Evolutionary conservation across 2,888 invertebrate genomes (phyloP), one percentile per base, ranked within the genome.

Genomic region (Neoaliturus tenellus): DNA sequence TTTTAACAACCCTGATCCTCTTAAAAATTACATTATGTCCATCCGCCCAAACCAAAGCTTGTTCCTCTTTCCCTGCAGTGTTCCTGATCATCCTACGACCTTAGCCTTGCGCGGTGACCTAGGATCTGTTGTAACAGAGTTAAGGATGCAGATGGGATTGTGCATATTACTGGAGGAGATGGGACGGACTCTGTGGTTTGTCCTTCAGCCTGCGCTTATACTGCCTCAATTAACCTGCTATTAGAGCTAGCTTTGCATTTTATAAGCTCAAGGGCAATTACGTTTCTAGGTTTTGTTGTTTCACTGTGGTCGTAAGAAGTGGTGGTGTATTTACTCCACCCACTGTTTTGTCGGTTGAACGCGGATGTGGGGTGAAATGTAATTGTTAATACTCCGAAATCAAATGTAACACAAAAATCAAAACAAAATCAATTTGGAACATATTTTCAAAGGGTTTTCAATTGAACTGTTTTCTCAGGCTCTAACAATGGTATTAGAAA

Each of bases 201-300:
- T 25, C 62, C 62, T 62, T 62, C 62, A 62, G 31, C 28, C 62
- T 14, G 31, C 31, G 31, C 31, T 28, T 28, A 55, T 55, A 62
- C 62, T 31, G 62, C 62, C 62, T 62, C 62, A 62, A 62, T 62
- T 62, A 62, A 31, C 62, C 28, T 55, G 23, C 14, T 62, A 62
- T 62, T 62, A 62, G 62, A 62, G 28, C 14, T 62, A 62, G 8
- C 28, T 55, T 55, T 62, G 62, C 62, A 62, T 62, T 62, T 62
- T 62, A 62, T 28, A 62, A 62, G 62, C 62, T 62, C 62, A 62
- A 62, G 62, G 62, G 8, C 62, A 62, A 62, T 62, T 62, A 62
- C 62, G 4, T 1, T 62, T 62, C 28, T 62, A 62, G 62, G 62
- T 55, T 23, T 55, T 55, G 8, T 17, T 62, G 62, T 62, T 28